These are phyloP conservation scores for Bombyx mandarina DNA, from an alignment of 1,140 invertebrate genomes.

Conservation along the genomic window DNA sequence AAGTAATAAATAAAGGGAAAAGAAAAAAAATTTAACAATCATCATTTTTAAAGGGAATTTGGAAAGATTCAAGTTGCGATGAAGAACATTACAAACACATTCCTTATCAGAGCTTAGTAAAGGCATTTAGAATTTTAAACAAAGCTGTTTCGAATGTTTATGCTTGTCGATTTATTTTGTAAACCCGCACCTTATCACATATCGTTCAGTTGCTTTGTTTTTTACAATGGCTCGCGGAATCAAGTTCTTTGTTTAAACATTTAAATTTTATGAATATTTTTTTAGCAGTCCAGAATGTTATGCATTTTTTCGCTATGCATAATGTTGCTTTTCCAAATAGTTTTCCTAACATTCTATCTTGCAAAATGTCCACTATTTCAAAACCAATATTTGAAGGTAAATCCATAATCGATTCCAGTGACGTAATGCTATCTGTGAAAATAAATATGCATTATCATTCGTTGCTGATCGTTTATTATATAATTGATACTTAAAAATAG, in stretches of 20 bases:
- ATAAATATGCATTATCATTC: slow-evolving; percentile 2
- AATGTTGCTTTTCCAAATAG: slow-evolving; percentile 54
- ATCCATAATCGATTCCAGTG: slow-evolving; percentile 49
- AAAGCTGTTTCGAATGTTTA: background rate
- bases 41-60: too few species aligned
- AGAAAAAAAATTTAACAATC: too few species aligned
- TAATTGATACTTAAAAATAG: background rate
- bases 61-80: too few species aligned
- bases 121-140: too few species aligned
- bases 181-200: slow-evolving; percentile 20
- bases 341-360: slow-evolving; percentile 51
- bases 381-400: slow-evolving; percentile 48
- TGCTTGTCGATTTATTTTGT: slow-evolving; percentile 15
- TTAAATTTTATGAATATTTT: slow-evolving; percentile 48
- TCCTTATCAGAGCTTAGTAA: too few species aligned
- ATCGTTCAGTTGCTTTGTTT: slow-evolving; percentile 33
- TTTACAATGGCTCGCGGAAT: slow-evolving; percentile 39
- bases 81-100: too few species aligned
- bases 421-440: slow-evolving; percentile 46
- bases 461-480: background rate
- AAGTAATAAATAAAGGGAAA: too few species aligned
- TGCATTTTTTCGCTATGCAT: slow-evolving; percentile 48
- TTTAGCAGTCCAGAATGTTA: slow-evolving; percentile 38
- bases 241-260: slow-evolving; percentile 45
- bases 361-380: slow-evolving; percentile 49